These are phyloP conservation scores for Anguilla pacifica DNA, from an alignment of 2,797 vertebrate genomes.

Conservation along the genomic window DNA sequence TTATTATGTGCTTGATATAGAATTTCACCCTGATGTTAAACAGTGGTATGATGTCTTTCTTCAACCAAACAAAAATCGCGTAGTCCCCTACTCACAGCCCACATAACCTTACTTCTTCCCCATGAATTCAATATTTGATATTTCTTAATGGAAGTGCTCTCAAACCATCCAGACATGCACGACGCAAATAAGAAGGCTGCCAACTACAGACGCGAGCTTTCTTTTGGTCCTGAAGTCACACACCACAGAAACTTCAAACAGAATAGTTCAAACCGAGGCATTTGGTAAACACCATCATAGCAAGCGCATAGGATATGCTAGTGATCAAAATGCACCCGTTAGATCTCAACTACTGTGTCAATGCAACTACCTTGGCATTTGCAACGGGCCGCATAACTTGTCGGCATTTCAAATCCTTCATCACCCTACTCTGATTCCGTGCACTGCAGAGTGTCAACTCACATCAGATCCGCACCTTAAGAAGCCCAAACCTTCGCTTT, in stretches of 20 bases:
- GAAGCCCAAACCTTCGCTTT: background rate
- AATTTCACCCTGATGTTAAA: background rate
- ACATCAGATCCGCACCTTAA: background rate
- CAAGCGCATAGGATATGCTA: background rate
- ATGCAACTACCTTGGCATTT: conserved; percentile 5
- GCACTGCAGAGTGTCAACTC: conserved; percentile 13
- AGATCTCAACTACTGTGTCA: background rate
- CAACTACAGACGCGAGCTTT: background rate
- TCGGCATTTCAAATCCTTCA: conserved; percentile 16
- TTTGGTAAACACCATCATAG: background rate
- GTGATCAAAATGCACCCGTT: background rate
- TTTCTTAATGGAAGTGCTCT: background rate
- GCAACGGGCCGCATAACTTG: background rate
- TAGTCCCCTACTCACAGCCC: background rate
- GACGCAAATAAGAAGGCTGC: background rate
- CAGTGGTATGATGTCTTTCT: background rate
- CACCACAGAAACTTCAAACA: background rate
- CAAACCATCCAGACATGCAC: background rate
- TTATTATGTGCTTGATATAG: background rate
- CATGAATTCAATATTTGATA: conserved; percentile 6
- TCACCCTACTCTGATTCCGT: background rate
- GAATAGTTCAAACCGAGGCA: background rate
- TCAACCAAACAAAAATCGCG: background rate
- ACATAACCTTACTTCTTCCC: background rate
- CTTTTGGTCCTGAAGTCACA: background rate